A percentile compares a stretch with the other conserved stretches of the same genome.
Evolutionary conservation across 1,140 invertebrate genomes (phyloP).

Genomic region (Zaprionus ghesquierei): DNA sequence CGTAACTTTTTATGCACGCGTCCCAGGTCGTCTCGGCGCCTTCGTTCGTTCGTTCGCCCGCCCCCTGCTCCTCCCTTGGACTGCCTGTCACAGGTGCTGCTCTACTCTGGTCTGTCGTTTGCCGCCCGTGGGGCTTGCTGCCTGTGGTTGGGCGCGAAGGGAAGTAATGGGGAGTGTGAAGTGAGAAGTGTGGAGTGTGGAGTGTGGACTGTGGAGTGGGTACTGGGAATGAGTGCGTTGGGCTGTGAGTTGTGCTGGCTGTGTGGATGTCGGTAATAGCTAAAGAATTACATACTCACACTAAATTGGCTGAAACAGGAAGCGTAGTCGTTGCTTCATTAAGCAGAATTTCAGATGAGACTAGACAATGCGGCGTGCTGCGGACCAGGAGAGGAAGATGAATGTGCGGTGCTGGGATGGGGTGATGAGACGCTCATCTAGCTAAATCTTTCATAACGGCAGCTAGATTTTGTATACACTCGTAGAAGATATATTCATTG

Average conservation of each 20-base stretch:
- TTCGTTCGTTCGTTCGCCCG: neutral
- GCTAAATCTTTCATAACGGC: neutral
- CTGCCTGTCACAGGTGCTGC: slow-evolving; percentile 59
- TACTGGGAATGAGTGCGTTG: slow-evolving; percentile 4
- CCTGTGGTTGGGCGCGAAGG: neutral
- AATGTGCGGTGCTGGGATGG: too few species aligned
- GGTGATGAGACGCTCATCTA: neutral
- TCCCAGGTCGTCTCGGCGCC: slow-evolving; percentile 19
- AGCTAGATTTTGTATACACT: neutral
- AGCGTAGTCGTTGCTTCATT: slow-evolving; percentile 82
- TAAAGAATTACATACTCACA: slow-evolving; percentile 82
- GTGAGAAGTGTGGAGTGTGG: too few species aligned
- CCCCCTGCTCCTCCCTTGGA: neutral
- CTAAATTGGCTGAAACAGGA: slow-evolving; percentile 82
- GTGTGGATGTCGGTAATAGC: slow-evolving; percentile 69
- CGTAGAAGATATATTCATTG: too few species aligned
- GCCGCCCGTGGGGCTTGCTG: neutral
- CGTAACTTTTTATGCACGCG: slow-evolving; percentile 72
- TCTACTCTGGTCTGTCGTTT: slow-evolving; percentile 11
- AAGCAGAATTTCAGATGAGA: slow-evolving; percentile 78
- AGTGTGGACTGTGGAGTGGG: neutral
- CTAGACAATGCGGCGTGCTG: slow-evolving; percentile 34
- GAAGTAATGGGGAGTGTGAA: neutral
- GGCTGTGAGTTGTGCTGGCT: slow-evolving; percentile 6
- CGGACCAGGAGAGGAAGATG: neutral